These are phyloP conservation scores for Arothron firmamentum DNA, from an alignment of 2,113 vertebrate species.

Conservation along the genomic window DNA sequence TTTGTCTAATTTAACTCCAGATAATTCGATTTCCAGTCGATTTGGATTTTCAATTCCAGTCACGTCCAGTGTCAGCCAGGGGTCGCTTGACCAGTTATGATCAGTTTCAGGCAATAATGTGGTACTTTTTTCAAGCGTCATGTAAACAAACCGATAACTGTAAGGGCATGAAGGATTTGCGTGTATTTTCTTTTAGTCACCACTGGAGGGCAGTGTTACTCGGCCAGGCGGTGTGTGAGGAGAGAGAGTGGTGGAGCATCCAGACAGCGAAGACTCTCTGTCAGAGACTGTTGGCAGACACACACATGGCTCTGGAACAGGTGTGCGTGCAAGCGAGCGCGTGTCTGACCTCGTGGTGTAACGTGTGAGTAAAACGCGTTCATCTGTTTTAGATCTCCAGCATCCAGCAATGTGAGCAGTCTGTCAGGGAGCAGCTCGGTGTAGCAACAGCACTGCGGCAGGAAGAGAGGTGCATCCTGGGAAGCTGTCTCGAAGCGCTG, in stretches of 20 bases:
- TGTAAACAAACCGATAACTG: neutral
- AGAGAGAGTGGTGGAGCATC: conserved; percentile 73
- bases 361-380: too few species aligned
- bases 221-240: conserved; percentile 77
- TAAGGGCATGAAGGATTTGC: neutral
- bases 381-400: conserved; percentile 48
- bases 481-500: conserved; percentile 50
- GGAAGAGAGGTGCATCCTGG: conserved; percentile 72
- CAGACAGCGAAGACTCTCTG: conserved; percentile 75
- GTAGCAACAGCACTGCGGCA: conserved; percentile 58
- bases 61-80: too few species aligned
- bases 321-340: conserved; percentile 50
- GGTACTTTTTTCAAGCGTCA: too few species aligned
- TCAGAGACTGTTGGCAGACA: conserved; percentile 69
- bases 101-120: neutral
- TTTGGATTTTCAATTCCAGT: too few species aligned
- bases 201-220: conserved; percentile 83
- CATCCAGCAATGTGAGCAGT: conserved; percentile 35
- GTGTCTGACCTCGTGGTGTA: too few species aligned
- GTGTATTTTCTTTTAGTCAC: conserved; percentile 68
- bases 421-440: conserved; percentile 64
- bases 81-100: too few species aligned
- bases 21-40: too few species aligned
- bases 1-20: too few species aligned
- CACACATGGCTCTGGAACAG: conserved; percentile 71